phyloP scores from a whole-genome alignment of 2,888 invertebrate species.

The Entomobrya multifasciata region DNA sequence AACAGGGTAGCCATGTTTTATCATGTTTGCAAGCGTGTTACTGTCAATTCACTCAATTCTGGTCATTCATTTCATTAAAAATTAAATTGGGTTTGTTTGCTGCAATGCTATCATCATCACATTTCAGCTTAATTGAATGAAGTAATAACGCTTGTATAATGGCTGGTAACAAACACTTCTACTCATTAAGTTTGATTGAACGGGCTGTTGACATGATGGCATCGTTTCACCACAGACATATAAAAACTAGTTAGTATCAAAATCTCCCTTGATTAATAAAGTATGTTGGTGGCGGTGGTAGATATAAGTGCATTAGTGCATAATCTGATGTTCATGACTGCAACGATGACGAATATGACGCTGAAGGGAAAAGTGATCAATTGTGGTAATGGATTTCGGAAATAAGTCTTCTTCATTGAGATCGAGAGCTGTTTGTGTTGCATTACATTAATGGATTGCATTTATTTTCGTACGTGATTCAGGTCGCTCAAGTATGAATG shows the following conservation, averaged over 20 bases:
- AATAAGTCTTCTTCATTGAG: constrained; percentile 66
- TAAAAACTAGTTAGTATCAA: not conserved
- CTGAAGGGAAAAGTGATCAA: constrained; percentile 34
- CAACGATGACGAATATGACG: not conserved
- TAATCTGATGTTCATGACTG: constrained; percentile 21
- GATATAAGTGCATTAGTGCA: not conserved
- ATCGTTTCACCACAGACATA: constrained; percentile 31
- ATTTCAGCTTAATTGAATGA: constrained; percentile 37
- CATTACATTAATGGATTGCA: not conserved
- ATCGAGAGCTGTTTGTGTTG: not conserved
- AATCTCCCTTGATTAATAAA: constrained; percentile 5
- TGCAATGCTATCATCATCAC: constrained; percentile 29
- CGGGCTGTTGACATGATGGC: constrained; percentile 48
- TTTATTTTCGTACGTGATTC: constrained; percentile 65
- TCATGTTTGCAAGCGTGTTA: constrained; percentile 52
- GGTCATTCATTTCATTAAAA: not conserved
- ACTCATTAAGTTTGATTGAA: constrained; percentile 18
- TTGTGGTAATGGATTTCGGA: constrained; percentile 64
- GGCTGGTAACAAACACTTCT: constrained; percentile 1
- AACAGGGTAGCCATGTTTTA: not conserved
- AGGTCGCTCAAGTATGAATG: constrained; percentile 58
- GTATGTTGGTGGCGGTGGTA: not conserved
- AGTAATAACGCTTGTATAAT: constrained; percentile 58
- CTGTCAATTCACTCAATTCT: constrained; percentile 41
- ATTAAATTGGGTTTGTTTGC: constrained; percentile 2